A percentile compares a stretch with the other conserved stretches of the same genome.
Conservation (phyloP, 1,140 invertebrate genomes). For the Sycophila sp. region DNA sequence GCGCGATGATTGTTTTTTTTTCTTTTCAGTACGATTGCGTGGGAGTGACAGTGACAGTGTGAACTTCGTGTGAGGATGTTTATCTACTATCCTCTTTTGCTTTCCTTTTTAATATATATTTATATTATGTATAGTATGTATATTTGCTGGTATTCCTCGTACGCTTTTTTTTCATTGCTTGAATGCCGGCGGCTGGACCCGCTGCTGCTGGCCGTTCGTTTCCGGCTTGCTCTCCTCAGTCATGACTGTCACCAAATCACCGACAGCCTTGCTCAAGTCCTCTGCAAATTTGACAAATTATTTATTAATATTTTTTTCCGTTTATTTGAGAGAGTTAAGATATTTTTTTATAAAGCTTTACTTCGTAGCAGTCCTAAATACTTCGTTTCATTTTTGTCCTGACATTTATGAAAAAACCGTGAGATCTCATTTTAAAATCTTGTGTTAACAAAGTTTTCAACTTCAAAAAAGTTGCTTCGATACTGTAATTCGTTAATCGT, state of each 20-base stretch:
- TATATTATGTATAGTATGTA: not conserved
- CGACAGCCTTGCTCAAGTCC: slow-evolving; percentile 85
- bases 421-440: too few species aligned
- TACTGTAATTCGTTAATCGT: too few species aligned
- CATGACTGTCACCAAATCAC: slow-evolving; percentile 88
- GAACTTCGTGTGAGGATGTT: slow-evolving; percentile 38
- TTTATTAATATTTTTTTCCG: too few species aligned
- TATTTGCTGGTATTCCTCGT: not conserved
- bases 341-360: not conserved
- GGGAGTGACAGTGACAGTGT: slow-evolving; percentile 36
- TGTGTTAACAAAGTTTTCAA: too few species aligned
- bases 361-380: not conserved
- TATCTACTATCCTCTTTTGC: slow-evolving; percentile 8
- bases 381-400: too few species aligned
- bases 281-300: slow-evolving; percentile 64
- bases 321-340: too few species aligned
- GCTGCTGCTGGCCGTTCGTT: slow-evolving; percentile 55
- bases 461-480: too few species aligned
- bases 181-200: slow-evolving; percentile 57
- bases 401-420: too few species aligned
- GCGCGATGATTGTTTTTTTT: slow-evolving; percentile 26
- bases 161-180: slow-evolving; percentile 48
- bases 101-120: not conserved
- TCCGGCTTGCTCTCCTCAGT: slow-evolving; percentile 74
- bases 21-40: not conserved